Evolutionary conservation across 2,888 invertebrate species (phyloP).

Genomic region (Leucophenga montana): DNA sequence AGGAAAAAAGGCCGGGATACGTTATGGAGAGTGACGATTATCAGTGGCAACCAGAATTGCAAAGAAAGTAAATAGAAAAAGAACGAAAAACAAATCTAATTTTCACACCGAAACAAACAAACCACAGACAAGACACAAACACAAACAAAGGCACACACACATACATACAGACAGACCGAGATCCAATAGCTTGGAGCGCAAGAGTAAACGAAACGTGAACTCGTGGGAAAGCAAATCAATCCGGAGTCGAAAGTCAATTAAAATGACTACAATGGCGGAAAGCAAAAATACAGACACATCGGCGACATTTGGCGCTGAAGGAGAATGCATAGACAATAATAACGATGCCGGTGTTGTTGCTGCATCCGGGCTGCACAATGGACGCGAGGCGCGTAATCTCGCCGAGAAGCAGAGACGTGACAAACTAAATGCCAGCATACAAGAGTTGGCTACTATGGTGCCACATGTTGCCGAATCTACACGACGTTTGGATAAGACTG

Average conservation of each 20-base stretch:
- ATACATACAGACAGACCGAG: background rate
- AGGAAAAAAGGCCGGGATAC: slow-evolving; percentile 38
- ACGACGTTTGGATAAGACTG: slow-evolving; percentile 92
- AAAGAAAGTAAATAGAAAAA: slow-evolving; percentile 33
- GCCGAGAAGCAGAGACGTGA: slow-evolving; percentile 94
- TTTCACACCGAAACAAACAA: background rate
- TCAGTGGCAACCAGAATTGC: slow-evolving; percentile 42
- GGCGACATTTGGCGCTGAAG: slow-evolving; percentile 31
- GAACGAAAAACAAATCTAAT: slow-evolving; percentile 23
- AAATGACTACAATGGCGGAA: slow-evolving; percentile 41
- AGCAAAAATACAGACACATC: slow-evolving; percentile 22
- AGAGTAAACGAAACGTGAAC: background rate
- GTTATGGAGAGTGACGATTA: slow-evolving; percentile 63
- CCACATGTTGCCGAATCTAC: slow-evolving; percentile 88
- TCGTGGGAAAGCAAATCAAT: no score
- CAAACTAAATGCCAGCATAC: slow-evolving; percentile 89
- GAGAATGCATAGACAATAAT: slow-evolving; percentile 14
- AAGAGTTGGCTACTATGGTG: slow-evolving; percentile 85
- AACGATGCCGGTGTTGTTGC: slow-evolving; percentile 26
- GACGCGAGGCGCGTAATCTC: slow-evolving; percentile 86
- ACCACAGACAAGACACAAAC: background rate
- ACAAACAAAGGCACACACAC: no score
- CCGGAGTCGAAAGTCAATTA: no score
- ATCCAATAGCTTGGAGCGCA: slow-evolving; percentile 40
- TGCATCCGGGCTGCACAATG: slow-evolving; percentile 73